phyloP scores from a whole-genome alignment of 2,888 invertebrate genomes.

The Pollenia griseotomentosa region DNA sequence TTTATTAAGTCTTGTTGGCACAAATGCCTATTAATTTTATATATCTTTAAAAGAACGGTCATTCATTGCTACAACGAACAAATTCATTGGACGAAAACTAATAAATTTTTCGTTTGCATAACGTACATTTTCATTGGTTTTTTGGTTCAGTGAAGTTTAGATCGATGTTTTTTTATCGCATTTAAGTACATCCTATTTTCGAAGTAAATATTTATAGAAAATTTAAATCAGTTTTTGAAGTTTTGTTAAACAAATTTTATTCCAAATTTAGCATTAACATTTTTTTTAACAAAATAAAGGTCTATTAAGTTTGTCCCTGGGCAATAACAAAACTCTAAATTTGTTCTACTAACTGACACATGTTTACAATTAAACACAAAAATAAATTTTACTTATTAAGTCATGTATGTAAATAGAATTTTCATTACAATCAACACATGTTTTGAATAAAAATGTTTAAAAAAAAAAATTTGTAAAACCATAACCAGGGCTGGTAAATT shows the following conservation, averaged over 20 bases:
- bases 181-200: background rate
- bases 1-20: too few relatives aligned
- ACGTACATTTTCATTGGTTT: too few relatives aligned
- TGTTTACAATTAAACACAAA: conserved; percentile 49
- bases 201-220: background rate
- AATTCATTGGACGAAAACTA: too few relatives aligned
- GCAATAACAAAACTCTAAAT: conserved; percentile 12
- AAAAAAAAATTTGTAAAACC: background rate
- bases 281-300: background rate
- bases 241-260: background rate
- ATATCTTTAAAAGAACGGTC: too few relatives aligned
- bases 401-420: conserved; percentile 29
- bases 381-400: conserved; percentile 37
- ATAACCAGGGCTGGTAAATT: too few relatives aligned
- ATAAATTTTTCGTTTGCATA: too few relatives aligned
- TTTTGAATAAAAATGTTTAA: background rate
- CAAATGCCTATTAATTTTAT: too few relatives aligned
- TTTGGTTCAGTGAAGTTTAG: too few relatives aligned
- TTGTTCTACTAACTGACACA: conserved; percentile 31
- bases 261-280: conserved; percentile 37
- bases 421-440: conserved; percentile 30
- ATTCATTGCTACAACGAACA: too few relatives aligned
- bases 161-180: too few relatives aligned
- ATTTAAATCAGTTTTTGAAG: background rate
- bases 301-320: conserved; percentile 32